A percentile compares a stretch with the other conserved stretches of the same genome.
Conservation (phyloP, 2,888 invertebrate species). For the Cinara cedri region DNA sequence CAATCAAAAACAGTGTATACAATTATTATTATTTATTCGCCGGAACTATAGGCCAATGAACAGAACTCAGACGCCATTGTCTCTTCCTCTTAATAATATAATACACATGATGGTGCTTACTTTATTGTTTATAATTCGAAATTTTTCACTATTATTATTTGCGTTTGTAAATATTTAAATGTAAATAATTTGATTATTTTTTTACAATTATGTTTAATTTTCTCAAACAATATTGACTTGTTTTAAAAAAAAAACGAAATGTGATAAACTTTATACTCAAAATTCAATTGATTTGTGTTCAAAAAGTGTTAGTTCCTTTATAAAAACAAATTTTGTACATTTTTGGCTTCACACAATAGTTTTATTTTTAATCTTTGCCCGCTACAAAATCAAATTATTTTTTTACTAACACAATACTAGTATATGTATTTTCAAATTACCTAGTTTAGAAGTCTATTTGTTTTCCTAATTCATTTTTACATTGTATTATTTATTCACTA, state of each 20-base stretch:
- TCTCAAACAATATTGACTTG: constrained; percentile 28
- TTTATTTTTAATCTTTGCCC: background rate
- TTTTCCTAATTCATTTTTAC: background rate
- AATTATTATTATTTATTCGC: background rate
- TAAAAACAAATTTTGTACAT: constrained; percentile 5
- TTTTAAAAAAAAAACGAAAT: constrained; percentile 29
- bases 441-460: background rate
- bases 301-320: constrained; percentile 51
- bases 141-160: background rate
- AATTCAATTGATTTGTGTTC: constrained; percentile 42
- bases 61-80: background rate
- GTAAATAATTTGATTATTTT: constrained; percentile 20
- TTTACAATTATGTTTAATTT: background rate
- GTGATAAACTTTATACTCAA: constrained; percentile 44
- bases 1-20: background rate
- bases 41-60: background rate
- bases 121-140: constrained; percentile 4
- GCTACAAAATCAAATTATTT: background rate
- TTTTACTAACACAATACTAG: background rate
- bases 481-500: background rate
- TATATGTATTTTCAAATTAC: background rate
- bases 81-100: too few species aligned
- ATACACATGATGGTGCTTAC: constrained; percentile 28
- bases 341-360: background rate
- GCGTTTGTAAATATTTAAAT: constrained; percentile 29